A percentile compares a stretch with the other conserved stretches of the same genome.
These are phyloP conservation scores for Gastrophysa polygoni DNA, from an alignment of 2,888 invertebrate genomes.

Conservation along the genomic window DNA sequence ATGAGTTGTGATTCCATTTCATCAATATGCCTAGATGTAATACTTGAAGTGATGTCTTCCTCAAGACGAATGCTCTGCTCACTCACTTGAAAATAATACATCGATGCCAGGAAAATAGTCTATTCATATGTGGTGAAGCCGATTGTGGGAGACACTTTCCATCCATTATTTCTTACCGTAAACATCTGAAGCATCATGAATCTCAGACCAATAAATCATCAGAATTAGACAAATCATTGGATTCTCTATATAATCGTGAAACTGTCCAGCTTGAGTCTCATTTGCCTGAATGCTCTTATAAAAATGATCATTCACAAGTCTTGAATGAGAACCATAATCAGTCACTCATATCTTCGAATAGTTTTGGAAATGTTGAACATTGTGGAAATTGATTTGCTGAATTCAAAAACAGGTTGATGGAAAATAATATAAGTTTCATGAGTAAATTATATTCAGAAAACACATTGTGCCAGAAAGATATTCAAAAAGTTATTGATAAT, in stretches of 20 bases:
- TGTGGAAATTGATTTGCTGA: background rate
- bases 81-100: background rate
- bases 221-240: background rate
- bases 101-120: background rate
- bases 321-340: background rate
- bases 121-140: background rate
- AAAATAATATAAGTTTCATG: conserved; percentile 5
- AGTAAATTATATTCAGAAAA: background rate
- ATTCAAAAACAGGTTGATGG: background rate
- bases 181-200: background rate
- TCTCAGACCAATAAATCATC: background rate
- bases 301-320: background rate
- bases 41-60: background rate
- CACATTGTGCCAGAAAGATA: background rate
- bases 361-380: background rate
- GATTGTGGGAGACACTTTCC: background rate
- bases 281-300: background rate
- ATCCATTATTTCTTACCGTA: background rate
- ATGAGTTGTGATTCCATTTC: background rate
- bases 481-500: background rate
- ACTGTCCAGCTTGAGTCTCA: no score
- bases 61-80: background rate
- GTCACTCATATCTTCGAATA: background rate
- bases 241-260: background rate
- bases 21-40: background rate